Base-by-base conservation (phyloP, 2,113 vertebrate genomes). In the Tyrannus savana region DNA sequence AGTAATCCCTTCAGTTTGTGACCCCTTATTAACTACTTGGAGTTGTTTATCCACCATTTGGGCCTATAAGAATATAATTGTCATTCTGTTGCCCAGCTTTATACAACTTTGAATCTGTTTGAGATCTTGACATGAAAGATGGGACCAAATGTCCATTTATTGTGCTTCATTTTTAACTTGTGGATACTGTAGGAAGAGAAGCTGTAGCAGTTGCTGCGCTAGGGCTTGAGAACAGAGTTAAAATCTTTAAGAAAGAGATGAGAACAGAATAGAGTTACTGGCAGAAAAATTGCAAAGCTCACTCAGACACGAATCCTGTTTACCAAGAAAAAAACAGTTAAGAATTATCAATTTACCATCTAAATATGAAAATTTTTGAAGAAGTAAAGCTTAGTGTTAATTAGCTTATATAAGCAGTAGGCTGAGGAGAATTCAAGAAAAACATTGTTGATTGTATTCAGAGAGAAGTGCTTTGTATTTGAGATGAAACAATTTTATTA, bases 401-500 rank as follows among this genome's bases (percentile, higher is more conserved):
- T 53, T 84, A 58, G 28, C 6, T 78, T 42, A 35, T 71, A 22
- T 80, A 84, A 69, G 56, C 77, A 85, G 31, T 64, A 49, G 10
- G 15, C 28, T 68, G 47, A 89, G 13, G 27, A 81, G 31, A 87
- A 81, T 28, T 73, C 44, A 87, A 89, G 37, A 76, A 88, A 68
- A 77, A 25, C 53, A 44, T 22, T 90, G 42, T 77, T 76, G 46
- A 76, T 73, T 62, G 14, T 72, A 49, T 46, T 94, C 27, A 87
- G 60, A 89, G 84, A 89, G 18, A 81, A 85, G 12, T 47, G 46
- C 75, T 94, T 94, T 95, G 74, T 89, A 62, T 96, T 89, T 93
- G 49, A 97, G 86, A 90, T 97, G 80, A 96, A 94, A 96, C 62
- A 64, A 44, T 68, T 94, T 94, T 94, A 81, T 83, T 95, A 91